phyloP scores from a whole-genome alignment of 1,140 invertebrate species.

The Luehdorfia chinensis region DNA sequence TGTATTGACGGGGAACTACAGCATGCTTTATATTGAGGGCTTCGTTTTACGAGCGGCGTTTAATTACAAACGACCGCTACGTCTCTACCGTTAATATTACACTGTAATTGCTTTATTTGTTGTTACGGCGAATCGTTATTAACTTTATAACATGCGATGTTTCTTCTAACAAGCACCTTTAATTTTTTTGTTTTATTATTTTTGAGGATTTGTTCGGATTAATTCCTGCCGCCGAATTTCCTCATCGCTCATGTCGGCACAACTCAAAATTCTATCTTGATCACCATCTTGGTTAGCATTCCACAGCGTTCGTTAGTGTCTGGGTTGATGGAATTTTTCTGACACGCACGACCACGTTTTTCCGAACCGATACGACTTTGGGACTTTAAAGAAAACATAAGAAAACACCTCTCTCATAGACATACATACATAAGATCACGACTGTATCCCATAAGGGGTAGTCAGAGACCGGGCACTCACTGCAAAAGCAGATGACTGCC shows the following conservation, averaged over 20 bases:
- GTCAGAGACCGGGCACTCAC: too few species aligned
- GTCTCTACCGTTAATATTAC: background rate
- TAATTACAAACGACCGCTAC: conserved; percentile 36
- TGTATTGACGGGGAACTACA: conserved; percentile 18
- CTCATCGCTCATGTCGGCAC: too few species aligned
- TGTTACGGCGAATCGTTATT: background rate
- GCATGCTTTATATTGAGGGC: conserved; percentile 30
- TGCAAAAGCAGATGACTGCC: too few species aligned
- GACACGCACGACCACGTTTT: too few species aligned
- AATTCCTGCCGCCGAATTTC: background rate
- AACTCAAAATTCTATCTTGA: background rate
- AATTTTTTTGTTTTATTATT: background rate
- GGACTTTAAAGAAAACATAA: too few species aligned
- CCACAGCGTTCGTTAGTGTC: too few species aligned
- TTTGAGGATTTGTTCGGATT: background rate
- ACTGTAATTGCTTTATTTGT: conserved; percentile 13
- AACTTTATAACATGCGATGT: conserved; percentile 1
- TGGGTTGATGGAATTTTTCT: too few species aligned
- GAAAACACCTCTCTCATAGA: too few species aligned
- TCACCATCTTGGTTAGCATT: background rate
- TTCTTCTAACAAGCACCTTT: too few species aligned
- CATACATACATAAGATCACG: too few species aligned
- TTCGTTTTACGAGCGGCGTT: conserved; percentile 37
- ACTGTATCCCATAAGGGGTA: too few species aligned
- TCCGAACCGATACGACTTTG: too few species aligned